Evolutionary conservation across 2,888 invertebrate genomes (phyloP).

Genomic region (Xiphydria camelus): DNA sequence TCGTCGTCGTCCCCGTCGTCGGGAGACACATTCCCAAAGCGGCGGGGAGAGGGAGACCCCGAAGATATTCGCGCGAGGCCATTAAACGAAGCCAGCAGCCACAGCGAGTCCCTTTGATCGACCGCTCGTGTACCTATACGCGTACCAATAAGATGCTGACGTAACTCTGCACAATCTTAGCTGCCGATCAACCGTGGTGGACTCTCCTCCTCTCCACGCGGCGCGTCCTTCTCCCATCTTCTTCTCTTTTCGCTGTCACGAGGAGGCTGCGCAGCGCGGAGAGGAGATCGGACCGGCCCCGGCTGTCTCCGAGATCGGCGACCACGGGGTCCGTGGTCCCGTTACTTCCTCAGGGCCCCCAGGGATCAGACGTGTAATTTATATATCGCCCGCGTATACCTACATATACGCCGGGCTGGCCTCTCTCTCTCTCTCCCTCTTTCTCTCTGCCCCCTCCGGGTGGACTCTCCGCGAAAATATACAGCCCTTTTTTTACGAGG

Average conservation of each 20-base stretch:
- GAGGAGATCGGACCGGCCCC: conserved; percentile 23
- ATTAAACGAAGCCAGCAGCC: conserved; percentile 44
- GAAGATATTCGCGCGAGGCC: conserved; percentile 33
- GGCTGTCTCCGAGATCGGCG: conserved; percentile 38
- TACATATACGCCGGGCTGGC: no score
- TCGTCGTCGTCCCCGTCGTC: no score
- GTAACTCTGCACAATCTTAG: conserved; percentile 50
- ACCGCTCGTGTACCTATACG: conserved; percentile 45
- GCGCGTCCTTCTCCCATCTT: conserved; percentile 23
- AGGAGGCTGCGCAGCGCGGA: no score
- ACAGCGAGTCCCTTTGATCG: conserved; percentile 46
- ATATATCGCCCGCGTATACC: conserved; percentile 54
- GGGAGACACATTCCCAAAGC: no score
- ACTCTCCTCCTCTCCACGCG: conserved; percentile 18
- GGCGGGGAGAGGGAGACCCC: conserved; percentile 13
- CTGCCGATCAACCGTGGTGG: conserved; percentile 46
- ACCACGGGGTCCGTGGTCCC: conserved; percentile 38
- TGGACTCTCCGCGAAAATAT: conserved; percentile 26
- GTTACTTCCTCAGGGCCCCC: conserved; percentile 49
- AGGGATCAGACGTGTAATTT: conserved; percentile 53
- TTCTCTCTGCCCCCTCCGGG: conserved; percentile 33
- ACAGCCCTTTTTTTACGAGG: conserved; percentile 32
- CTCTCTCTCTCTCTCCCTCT: no score
- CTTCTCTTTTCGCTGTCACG: conserved; percentile 42
- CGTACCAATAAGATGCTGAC: conserved; percentile 53